A percentile compares a stretch with the other conserved stretches of the same genome.
phyloP scores from a whole-genome alignment of 1,140 invertebrate genomes.

The Lepidotrigona ventralis region DNA sequence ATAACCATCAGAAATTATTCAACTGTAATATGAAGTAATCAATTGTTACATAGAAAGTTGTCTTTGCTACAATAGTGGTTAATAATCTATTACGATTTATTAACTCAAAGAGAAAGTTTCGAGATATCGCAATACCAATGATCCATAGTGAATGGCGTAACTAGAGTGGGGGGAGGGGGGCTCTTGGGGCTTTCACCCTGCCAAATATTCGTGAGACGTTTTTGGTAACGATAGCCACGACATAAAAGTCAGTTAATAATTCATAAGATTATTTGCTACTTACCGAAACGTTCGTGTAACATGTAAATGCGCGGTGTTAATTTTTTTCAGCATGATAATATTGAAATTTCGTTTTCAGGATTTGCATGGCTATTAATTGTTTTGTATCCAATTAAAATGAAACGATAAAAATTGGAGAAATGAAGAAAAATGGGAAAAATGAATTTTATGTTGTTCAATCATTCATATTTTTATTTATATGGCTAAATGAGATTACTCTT shows the following conservation, averaged over 20 bases:
- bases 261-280: not conserved
- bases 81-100: constrained; percentile 66
- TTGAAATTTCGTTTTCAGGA: not conserved
- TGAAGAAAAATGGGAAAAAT: too few species aligned
- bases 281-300: not conserved
- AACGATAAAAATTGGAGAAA: too few species aligned
- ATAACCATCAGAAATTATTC: constrained; percentile 6
- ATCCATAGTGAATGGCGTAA: constrained; percentile 59
- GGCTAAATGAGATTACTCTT: too few species aligned
- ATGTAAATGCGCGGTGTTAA: not conserved
- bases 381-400: too few species aligned
- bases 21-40: constrained; percentile 1
- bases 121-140: constrained; percentile 61
- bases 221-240: constrained; percentile 38
- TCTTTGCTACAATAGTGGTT: constrained; percentile 38
- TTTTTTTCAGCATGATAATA: not conserved
- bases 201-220: constrained; percentile 55
- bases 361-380: not conserved
- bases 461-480: too few species aligned
- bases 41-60: constrained; percentile 26
- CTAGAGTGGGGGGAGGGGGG: constrained; percentile 10
- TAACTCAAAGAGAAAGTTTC: constrained; percentile 62
- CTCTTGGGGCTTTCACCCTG: constrained; percentile 59
- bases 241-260: constrained; percentile 18
- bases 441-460: too few species aligned